Conservation (phyloP, 2,797 vertebrate species). For the Cetoscarus ocellatus region DNA sequence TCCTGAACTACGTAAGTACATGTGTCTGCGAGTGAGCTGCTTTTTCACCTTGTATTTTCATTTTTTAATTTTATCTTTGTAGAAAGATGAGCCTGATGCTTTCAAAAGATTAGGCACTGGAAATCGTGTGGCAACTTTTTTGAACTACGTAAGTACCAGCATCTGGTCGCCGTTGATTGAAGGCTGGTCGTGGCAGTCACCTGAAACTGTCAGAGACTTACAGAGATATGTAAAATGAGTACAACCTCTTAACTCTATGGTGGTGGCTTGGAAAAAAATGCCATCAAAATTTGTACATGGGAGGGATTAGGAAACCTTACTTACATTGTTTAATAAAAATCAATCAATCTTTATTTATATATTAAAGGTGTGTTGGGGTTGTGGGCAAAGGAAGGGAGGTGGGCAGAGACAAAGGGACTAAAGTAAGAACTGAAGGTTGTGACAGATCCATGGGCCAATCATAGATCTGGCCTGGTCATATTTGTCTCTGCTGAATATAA, state of each 20-base stretch:
- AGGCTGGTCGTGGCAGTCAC: slow-evolving; percentile 13
- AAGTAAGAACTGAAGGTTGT: too few relatives aligned
- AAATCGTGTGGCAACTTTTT: slow-evolving; percentile 99
- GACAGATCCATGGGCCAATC: too few relatives aligned
- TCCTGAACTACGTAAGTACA: slow-evolving; percentile 99
- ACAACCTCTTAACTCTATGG: neutral
- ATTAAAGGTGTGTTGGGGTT: too few relatives aligned
- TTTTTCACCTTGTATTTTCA: slow-evolving; percentile 83
- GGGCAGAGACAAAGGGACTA: too few relatives aligned
- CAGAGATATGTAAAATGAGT: neutral
- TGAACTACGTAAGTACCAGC: slow-evolving; percentile 98
- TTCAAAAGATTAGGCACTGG: slow-evolving; percentile 99
- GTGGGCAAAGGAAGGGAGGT: too few relatives aligned
- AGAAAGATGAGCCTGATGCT: slow-evolving; percentile 99
- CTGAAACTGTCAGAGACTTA: neutral
- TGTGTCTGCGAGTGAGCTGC: slow-evolving; percentile 50
- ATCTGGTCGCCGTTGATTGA: slow-evolving; percentile 50
- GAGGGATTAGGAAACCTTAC: neutral
- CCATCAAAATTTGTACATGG: neutral
- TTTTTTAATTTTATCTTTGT: slow-evolving; percentile 94
- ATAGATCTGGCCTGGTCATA: too few relatives aligned
- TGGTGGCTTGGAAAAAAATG: neutral
- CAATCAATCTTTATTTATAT: too few relatives aligned
- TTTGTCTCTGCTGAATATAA: too few relatives aligned
- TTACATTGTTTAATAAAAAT: too few relatives aligned